Conservation (phyloP, 2,888 invertebrate genomes). For the Orchesellides sinensis region DNA sequence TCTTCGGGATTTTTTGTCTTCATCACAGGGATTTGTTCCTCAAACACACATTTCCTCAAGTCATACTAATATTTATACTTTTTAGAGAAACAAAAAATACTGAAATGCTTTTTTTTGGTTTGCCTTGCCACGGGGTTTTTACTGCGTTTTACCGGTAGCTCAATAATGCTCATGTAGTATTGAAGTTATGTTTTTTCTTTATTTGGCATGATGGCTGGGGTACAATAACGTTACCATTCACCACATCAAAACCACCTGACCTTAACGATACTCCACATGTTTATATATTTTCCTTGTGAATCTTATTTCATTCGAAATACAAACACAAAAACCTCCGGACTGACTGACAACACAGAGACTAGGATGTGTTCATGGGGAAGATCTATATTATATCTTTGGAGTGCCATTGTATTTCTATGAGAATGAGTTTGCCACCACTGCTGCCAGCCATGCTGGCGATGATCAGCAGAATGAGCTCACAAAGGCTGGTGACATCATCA, state of each 20-base stretch:
- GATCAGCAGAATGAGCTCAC: conserved; percentile 32
- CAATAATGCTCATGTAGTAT: not conserved
- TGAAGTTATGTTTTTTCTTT: not conserved
- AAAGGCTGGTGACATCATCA: conserved; percentile 41
- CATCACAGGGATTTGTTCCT: not conserved
- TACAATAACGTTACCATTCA: conserved; percentile 5
- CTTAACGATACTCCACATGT: conserved; percentile 16
- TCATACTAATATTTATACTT: not conserved
- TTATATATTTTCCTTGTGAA: not conserved
- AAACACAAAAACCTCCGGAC: conserved; percentile 16
- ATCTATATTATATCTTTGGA: conserved; percentile 93
- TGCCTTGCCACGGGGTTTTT: too few relatives aligned
- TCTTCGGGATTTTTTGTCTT: not conserved
- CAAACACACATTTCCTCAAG: not conserved
- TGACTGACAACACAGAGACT: conserved; percentile 84
- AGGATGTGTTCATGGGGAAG: conserved; percentile 95
- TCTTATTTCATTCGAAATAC: conserved; percentile 15
- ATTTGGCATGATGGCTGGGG: conserved; percentile 10
- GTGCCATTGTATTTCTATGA: conserved; percentile 82
- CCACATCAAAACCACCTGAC: conserved; percentile 11
- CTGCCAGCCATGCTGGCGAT: conserved; percentile 31
- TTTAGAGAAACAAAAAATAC: not conserved
- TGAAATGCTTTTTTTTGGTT: too few relatives aligned
- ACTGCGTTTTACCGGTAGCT: too few relatives aligned
- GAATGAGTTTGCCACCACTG: conserved; percentile 45